Conservation (phyloP, 92 coral and sea anemone genomes). For the Galaxea fascicularis region DNA sequence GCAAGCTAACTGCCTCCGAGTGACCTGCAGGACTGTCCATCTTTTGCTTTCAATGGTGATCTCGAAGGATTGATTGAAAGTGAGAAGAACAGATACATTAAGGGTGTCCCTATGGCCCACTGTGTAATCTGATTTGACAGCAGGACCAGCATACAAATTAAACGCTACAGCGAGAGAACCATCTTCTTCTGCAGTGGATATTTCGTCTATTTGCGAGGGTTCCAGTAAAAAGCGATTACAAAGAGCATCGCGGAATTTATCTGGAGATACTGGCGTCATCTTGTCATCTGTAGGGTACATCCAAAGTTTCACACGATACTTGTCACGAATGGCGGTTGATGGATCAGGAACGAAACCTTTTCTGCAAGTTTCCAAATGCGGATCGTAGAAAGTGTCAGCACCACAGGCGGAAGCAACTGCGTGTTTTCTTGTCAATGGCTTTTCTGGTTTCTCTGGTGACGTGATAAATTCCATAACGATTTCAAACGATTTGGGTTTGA, state of each 20-base stretch:
- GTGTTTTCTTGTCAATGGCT: background rate
- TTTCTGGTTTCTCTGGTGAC: background rate
- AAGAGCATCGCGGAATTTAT: conserved; percentile 51
- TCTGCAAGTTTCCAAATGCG: conserved; percentile 74
- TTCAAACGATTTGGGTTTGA: conserved; percentile 84
- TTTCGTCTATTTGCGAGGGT: conserved; percentile 52
- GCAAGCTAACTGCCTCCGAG: too few relatives aligned
- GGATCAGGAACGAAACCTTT: conserved; percentile 47
- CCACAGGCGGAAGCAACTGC: conserved; percentile 27
- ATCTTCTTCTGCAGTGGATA: conserved; percentile 39
- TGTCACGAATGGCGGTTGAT: conserved; percentile 70
- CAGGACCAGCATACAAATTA: conserved; percentile 61
- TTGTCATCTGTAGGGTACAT: conserved; percentile 58
- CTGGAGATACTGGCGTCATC: conserved; percentile 36
- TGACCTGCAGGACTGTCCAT: too few relatives aligned
- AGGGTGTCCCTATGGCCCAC: background rate
- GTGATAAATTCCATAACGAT: conserved; percentile 51
- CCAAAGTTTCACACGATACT: conserved; percentile 77
- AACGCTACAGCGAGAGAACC: conserved; percentile 33
- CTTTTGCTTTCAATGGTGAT: too few relatives aligned
- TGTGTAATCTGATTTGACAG: background rate
- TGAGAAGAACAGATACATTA: too few relatives aligned
- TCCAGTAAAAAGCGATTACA: conserved; percentile 43
- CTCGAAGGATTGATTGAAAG: too few relatives aligned
- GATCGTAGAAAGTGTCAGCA: conserved; percentile 57